Evolutionary conservation across 2,797 vertebrate species (phyloP).

Genomic region (Coreius guichenoti): DNA sequence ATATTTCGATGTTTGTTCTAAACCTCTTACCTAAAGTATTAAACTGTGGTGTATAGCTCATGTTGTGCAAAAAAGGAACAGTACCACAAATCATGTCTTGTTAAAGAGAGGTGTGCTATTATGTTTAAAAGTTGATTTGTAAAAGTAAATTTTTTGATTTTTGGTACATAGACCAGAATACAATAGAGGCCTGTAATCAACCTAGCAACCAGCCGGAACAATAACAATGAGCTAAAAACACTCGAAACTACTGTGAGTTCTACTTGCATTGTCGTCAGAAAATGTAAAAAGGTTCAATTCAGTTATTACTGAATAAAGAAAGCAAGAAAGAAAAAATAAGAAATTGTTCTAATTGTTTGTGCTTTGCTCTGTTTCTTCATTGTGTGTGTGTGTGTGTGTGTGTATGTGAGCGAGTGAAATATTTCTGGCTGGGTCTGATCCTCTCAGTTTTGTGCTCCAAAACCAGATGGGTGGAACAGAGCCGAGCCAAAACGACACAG

Average conservation of each 20-base stretch:
- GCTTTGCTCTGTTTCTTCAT: not conserved
- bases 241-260: not conserved
- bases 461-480: conserved; percentile 58
- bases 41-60: too few species aligned
- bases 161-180: not conserved
- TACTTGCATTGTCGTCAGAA: not conserved
- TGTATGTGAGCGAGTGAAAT: conserved; percentile 11
- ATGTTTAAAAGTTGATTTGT: not conserved
- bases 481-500: conserved; percentile 52
- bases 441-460: conserved; percentile 51
- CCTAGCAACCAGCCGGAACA: not conserved
- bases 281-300: not conserved
- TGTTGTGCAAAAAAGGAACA: not conserved
- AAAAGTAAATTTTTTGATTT: not conserved
- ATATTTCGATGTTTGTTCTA: not conserved
- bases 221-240: not conserved
- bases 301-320: not conserved
- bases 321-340: not conserved
- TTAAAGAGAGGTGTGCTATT: not conserved
- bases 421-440: conserved; percentile 53
- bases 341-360: not conserved
- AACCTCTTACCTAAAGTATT: not conserved
- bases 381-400: conserved; percentile 4
- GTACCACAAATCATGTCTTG: not conserved
- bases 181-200: not conserved